phyloP scores from a whole-genome alignment of 2,113 vertebrate genomes.

The zebrafish (Danio rerio) region GRCz12tu NC_133189.1:8068001-8068500 shows the following conservation, averaged over 20 bases:
- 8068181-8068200: constrained; percentile 33
- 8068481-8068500: constrained; percentile 50
- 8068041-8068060: constrained; percentile 40
- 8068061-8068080: neutral
- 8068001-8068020: constrained; percentile 47
- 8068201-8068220: constrained; percentile 20
- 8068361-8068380: constrained; percentile 48
- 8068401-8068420: constrained; percentile 41
- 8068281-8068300: constrained; percentile 37
- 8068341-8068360: constrained; percentile 42
- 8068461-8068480: constrained; percentile 46
- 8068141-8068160: constrained; percentile 34
- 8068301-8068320: constrained; percentile 19
- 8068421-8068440: constrained; percentile 42
- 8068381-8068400: constrained; percentile 47
- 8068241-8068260: constrained; percentile 23
- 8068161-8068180: constrained; percentile 35
- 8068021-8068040: constrained; percentile 32
- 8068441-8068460: constrained; percentile 45
- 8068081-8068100: constrained; percentile 34
- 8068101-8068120: constrained; percentile 24
- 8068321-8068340: constrained; percentile 37
- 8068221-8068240: constrained; percentile 13
- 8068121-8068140: neutral
- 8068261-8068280: constrained; percentile 14